Base-by-base conservation (phyloP, 1,140 invertebrate species). In the Ceratina calcarata region DNA sequence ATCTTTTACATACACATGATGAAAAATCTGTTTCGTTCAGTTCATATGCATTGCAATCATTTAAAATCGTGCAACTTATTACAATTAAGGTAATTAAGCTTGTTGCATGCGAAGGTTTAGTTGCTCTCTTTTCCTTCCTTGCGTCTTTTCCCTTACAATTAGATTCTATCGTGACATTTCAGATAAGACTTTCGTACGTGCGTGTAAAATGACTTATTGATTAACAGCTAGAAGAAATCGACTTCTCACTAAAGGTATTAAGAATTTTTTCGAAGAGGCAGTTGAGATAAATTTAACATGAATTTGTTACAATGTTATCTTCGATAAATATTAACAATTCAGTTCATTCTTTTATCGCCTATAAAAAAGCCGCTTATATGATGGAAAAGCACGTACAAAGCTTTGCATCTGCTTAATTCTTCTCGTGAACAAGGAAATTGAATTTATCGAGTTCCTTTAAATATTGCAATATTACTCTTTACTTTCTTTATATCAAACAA, bases 381-480 rank as follows among this genome's bases (percentile, higher is more conserved):
- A 15, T 15, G 8, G 15, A 37, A 45, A 60, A 37, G 20, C 16
- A n/a, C 15, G 15, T n/a, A 18, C n/a, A 16, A 71, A 45, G 20
- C 53, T 71, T 67, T 67, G 65, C 65, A 53, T 60, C n/a, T 16
- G 6, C 10, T 70, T 37, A 70, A 70, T 45, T 45, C 27, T 58
- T 22, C 16, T 22, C 51, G 32, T 45, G 55, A 8, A 49, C 24
- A 32, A 15, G 57, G 7, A 45, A 71, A 71, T 71, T 71, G 18
- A 45, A 71, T 71, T 71, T 45, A 71, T 3, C 15, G 6, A 45
- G 20, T 37, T 45, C 0, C 22, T 18, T 60, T 45, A 4, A 24
- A 45, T 3, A 22, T 58, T n/a, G 8, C n/a, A 37, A 58, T 58
- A 58, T 58, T 57, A 37, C 7, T 20, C 24, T 18, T 13, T 22